Conservation (phyloP, 2,113 vertebrate genomes). For the Sapajus apella region DNA sequence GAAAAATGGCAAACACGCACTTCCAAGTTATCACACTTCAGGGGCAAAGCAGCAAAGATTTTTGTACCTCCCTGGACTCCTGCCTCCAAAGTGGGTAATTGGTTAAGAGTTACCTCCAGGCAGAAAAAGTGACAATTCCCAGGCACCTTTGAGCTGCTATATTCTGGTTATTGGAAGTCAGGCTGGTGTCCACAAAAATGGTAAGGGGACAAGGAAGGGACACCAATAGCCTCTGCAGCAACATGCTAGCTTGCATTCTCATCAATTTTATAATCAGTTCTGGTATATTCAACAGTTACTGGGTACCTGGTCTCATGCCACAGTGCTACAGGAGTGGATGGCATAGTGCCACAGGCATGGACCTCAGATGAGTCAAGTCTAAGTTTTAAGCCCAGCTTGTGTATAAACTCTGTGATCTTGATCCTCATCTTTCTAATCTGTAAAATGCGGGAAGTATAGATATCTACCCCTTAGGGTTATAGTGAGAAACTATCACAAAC, state of each 20-base stretch:
- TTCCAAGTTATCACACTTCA: background rate
- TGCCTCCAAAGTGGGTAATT: background rate
- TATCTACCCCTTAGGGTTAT: background rate
- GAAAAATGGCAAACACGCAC: background rate
- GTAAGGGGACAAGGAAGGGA: background rate
- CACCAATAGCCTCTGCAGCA: background rate
- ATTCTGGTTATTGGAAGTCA: background rate
- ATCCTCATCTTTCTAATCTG: background rate
- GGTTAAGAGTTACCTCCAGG: background rate
- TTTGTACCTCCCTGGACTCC: background rate
- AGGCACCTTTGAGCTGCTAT: background rate
- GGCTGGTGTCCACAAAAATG: background rate
- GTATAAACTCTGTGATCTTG: background rate
- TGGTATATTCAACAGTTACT: background rate
- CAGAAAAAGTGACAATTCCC: background rate
- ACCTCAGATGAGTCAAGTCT: background rate
- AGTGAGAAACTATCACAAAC: background rate
- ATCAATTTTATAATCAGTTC: background rate
- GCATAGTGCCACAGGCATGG: background rate
- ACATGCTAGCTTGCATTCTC: background rate
- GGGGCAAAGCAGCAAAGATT: background rate
- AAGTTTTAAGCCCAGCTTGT: background rate
- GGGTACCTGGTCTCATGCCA: background rate
- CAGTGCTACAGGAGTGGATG: background rate
- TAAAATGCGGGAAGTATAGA: background rate